These are phyloP conservation scores for Helostoma temminkii DNA, from an alignment of 2,797 vertebrate genomes.

Conservation along the genomic window DNA sequence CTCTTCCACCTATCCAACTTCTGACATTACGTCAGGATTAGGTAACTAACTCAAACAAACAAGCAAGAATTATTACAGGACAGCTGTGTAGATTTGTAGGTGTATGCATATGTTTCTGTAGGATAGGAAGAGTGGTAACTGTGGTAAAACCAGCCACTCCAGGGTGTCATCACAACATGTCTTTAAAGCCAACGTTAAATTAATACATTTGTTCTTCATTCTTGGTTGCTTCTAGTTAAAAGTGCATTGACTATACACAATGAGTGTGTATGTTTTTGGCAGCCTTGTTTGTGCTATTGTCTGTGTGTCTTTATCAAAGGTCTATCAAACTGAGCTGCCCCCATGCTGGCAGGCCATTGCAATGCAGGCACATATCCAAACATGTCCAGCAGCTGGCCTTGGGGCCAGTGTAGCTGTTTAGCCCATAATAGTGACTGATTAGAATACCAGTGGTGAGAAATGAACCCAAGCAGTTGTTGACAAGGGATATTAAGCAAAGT, in stretches of 20 bases:
- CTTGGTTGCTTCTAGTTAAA: conserved; percentile 11
- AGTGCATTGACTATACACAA: too few relatives aligned
- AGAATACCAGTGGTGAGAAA: conserved; percentile 72
- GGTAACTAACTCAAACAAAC: neutral
- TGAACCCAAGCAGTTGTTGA: conserved; percentile 80
- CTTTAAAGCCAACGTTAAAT: conserved; percentile 32
- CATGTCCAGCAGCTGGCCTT: conserved; percentile 71
- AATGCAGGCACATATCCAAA: conserved; percentile 64
- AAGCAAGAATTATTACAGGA: conserved; percentile 33
- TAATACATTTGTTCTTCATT: conserved; percentile 54
- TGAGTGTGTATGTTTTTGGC: conserved; percentile 14
- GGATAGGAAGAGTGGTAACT: neutral
- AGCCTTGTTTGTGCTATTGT: conserved; percentile 9
- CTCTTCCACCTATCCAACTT: neutral
- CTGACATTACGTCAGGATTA: neutral
- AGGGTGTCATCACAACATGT: conserved; percentile 44
- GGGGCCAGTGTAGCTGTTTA: conserved; percentile 63
- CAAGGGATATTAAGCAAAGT: conserved; percentile 77
- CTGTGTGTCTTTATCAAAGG: conserved; percentile 41
- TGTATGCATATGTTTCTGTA: conserved; percentile 3
- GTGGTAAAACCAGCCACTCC: conserved; percentile 12
- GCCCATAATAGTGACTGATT: conserved; percentile 75
- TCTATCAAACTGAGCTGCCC: conserved; percentile 62
- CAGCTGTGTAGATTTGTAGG: conserved; percentile 18
- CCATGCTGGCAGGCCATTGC: conserved; percentile 60